phyloP scores from a whole-genome alignment of 37 sponge, comb jelly and placozoan species.

The Bolinopsis microptera region DNA sequence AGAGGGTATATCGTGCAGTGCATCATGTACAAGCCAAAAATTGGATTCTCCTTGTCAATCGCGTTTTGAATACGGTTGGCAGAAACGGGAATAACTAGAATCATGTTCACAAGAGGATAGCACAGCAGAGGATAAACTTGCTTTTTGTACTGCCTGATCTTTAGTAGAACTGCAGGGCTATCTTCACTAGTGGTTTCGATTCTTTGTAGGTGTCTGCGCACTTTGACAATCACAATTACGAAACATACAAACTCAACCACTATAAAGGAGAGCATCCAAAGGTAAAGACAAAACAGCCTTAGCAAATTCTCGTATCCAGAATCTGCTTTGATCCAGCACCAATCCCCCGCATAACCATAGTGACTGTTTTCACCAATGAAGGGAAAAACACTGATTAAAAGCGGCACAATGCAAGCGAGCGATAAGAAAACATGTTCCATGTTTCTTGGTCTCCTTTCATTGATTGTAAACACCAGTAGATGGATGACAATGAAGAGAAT shows the following conservation, averaged over 20 bases:
- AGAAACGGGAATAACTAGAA: conserved; percentile 7
- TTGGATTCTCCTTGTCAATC: background rate
- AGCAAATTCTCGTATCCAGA: background rate
- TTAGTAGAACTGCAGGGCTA: background rate
- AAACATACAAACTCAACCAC: conserved; percentile 25
- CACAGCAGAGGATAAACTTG: conserved; percentile 18
- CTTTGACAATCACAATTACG: background rate
- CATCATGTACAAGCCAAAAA: background rate
- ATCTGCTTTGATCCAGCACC: conserved; percentile 57
- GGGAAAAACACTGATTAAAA: background rate
- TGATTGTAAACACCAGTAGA: background rate
- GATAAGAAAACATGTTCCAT: background rate
- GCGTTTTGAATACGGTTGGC: conserved; percentile 16
- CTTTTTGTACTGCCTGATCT: background rate
- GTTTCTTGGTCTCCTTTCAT: background rate
- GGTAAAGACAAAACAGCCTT: conserved; percentile 23
- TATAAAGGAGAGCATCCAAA: background rate
- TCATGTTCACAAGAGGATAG: conserved; percentile 24
- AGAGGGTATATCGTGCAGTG: conserved; percentile 23
- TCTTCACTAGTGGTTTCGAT: background rate
- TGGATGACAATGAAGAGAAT: conserved; percentile 31
- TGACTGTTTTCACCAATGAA: background rate
- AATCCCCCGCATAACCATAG: conserved; percentile 44
- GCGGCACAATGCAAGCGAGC: background rate
- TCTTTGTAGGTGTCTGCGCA: background rate